Evolutionary conservation across 2,797 vertebrate species (phyloP).

Genomic region (Scyliorhinus canicula): DNA sequence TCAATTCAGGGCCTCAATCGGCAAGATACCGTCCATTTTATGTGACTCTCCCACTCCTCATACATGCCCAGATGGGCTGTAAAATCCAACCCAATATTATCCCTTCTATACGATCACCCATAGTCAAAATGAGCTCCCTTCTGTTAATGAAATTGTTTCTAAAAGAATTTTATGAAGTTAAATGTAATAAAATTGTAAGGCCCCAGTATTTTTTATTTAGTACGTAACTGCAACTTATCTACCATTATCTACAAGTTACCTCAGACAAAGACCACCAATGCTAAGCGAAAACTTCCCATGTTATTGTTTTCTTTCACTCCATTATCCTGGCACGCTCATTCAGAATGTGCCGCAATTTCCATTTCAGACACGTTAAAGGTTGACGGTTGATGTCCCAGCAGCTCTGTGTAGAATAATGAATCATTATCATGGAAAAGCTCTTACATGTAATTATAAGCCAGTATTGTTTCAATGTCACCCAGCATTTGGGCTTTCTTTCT

Average conservation of each 20-base stretch:
- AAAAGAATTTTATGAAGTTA: neutral
- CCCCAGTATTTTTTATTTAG: neutral
- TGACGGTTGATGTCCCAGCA: conserved; percentile 46
- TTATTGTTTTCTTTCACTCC: conserved; percentile 41
- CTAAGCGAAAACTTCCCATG: neutral
- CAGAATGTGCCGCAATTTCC: conserved; percentile 48
- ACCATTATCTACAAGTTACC: neutral
- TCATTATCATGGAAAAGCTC: conserved; percentile 46
- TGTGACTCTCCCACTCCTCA: no score
- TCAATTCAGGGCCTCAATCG: no score
- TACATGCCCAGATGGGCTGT: no score
- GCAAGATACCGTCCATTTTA: no score
- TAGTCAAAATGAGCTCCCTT: neutral
- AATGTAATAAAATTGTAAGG: neutral
- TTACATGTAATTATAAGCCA: conserved; percentile 55
- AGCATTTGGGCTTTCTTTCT: conserved; percentile 45
- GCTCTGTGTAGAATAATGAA: conserved; percentile 48
- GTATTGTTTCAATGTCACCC: conserved; percentile 48
- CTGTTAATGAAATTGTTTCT: neutral
- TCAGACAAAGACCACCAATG: neutral
- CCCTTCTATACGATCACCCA: neutral
- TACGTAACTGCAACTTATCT: neutral
- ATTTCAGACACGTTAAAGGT: conserved; percentile 46
- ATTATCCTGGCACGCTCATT: conserved; percentile 45
- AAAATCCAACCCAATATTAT: neutral